Percentiles rank a stretch among this genome's conserved stretches.
These are phyloP conservation scores for Cairina moschata DNA, from an alignment of 2,113 vertebrate genomes.

Conservation along the genomic window DNA sequence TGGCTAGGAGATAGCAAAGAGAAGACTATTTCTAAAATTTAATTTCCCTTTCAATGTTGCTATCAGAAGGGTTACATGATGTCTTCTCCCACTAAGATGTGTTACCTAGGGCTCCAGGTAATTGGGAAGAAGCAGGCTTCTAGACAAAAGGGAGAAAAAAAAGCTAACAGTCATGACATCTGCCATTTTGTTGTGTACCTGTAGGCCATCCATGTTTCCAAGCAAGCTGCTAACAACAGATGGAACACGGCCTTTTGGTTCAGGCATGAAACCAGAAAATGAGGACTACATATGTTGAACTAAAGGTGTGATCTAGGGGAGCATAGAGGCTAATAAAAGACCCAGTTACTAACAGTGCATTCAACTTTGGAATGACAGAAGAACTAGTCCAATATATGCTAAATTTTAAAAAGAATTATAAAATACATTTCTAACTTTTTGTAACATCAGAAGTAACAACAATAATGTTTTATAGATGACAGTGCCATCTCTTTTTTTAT, in stretches of 20 bases:
- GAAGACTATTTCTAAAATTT: background rate
- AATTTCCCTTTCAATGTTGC: background rate
- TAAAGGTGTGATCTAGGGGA: background rate
- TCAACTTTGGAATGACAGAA: background rate
- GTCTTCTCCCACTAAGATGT: background rate
- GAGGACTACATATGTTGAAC: background rate
- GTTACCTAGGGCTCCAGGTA: background rate
- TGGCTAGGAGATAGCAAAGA: background rate
- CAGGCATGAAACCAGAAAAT: background rate
- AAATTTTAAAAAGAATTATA: background rate
- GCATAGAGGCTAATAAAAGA: background rate
- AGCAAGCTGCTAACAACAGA: constrained; percentile 2
- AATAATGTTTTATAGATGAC: background rate
- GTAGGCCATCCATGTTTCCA: background rate
- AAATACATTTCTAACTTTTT: background rate
- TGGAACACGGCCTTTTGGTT: background rate
- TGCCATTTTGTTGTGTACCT: background rate
- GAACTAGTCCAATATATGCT: background rate
- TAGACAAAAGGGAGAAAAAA: background rate
- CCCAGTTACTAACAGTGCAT: background rate
- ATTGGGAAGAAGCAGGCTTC: background rate
- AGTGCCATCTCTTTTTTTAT: background rate
- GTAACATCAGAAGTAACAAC: background rate
- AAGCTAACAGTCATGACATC: background rate
- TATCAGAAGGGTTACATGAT: background rate